These are phyloP conservation scores for Apocheima hispidaria DNA, from an alignment of 2,888 invertebrate species.

Conservation along the genomic window DNA sequence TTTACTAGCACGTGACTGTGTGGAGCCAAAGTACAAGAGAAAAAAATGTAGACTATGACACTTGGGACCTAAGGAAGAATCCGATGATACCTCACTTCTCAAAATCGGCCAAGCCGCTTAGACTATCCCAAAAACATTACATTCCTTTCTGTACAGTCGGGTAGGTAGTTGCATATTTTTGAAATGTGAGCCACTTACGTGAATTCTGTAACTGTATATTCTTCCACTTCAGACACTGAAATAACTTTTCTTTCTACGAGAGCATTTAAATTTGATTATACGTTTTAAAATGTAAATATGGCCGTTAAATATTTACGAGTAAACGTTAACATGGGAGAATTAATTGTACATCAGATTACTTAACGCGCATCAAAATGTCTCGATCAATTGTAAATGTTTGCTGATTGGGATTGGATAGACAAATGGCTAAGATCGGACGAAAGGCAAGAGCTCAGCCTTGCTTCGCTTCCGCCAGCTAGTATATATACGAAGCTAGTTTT, in stretches of 20 bases:
- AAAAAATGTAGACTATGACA: no score
- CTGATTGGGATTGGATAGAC: neutral
- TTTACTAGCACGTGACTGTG: no score
- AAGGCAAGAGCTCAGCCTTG: no score
- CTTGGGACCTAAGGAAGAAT: no score
- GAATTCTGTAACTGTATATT: neutral
- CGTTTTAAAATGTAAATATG: constrained; percentile 17
- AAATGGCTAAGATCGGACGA: no score
- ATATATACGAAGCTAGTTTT: no score
- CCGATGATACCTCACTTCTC: no score
- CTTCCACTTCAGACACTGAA: constrained; percentile 1
- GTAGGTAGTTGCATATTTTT: neutral
- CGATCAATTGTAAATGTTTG: neutral
- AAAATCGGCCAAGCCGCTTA: no score
- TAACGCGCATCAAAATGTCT: constrained; percentile 1
- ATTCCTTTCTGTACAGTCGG: no score
- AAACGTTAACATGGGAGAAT: constrained; percentile 11
- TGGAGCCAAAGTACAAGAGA: no score
- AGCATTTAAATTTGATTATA: constrained; percentile 3
- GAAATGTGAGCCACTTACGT: neutral
- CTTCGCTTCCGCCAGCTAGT: no score
- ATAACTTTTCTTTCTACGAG: constrained; percentile 5
- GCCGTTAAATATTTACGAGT: constrained; percentile 26
- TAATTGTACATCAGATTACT: neutral
- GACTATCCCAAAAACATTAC: neutral